Evolutionary conservation across 2,888 invertebrate species (phyloP).

Genomic region (Balanococcus diminutus): DNA sequence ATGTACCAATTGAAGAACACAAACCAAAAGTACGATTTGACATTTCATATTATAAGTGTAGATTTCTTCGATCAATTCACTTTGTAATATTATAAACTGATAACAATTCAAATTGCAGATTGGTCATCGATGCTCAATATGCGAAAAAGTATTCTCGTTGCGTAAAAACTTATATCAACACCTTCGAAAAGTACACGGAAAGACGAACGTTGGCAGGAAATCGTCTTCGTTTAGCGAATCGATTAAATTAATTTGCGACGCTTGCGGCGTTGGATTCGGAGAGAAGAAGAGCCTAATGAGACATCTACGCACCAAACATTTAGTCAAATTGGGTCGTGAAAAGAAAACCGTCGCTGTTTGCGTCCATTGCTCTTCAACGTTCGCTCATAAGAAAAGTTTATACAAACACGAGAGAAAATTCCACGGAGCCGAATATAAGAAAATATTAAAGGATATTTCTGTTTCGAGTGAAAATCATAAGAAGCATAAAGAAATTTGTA

Average conservation of each 20-base stretch:
- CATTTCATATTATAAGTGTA: background rate
- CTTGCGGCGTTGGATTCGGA: constrained; percentile 17
- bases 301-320: constrained; percentile 10
- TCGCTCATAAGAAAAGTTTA: constrained; percentile 26
- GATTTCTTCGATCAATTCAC: background rate
- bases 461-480: background rate
- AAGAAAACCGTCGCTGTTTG: constrained; percentile 28
- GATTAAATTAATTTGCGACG: constrained; percentile 17
- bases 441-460: background rate
- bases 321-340: background rate
- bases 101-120: background rate
- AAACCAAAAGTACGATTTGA: background rate
- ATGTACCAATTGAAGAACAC: background rate
- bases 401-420: constrained; percentile 36
- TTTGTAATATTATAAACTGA: background rate
- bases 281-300: constrained; percentile 22
- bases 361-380: constrained; percentile 1
- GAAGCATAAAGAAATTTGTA: background rate
- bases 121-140: background rate
- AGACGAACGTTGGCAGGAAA: constrained; percentile 22
- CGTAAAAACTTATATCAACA: constrained; percentile 16
- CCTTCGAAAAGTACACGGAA: constrained; percentile 30
- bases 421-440: constrained; percentile 16
- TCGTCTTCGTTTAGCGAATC: background rate
- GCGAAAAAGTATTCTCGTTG: constrained; percentile 32